A percentile compares a stretch with the other conserved stretches of the same genome.
Conservation (phyloP, 2,113 vertebrate species). For the Mus pahari region DNA sequence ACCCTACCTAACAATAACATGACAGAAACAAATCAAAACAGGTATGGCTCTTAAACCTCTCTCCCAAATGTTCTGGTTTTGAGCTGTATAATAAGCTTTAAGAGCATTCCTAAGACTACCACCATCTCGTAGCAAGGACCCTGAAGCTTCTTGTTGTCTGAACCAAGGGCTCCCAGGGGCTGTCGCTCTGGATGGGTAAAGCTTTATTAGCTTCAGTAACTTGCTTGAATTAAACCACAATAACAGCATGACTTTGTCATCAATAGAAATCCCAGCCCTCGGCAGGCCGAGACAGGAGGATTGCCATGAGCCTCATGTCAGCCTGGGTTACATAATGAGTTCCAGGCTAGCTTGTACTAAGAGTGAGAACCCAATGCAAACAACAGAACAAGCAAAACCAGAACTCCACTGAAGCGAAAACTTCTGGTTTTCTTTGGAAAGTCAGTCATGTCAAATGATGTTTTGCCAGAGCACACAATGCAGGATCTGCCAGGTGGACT, state of each 20-base stretch:
- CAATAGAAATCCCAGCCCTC: background rate
- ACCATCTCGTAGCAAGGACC: background rate
- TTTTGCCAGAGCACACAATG: too few species aligned
- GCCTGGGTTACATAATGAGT: background rate
- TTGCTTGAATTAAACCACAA: background rate
- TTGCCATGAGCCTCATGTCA: background rate
- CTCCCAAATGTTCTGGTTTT: background rate
- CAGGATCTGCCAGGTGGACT: too few species aligned
- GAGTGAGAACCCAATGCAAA: background rate
- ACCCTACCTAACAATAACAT: background rate
- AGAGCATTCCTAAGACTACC: background rate
- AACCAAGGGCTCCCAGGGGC: accelerated
- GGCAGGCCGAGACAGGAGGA: background rate
- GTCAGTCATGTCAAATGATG: too few species aligned
- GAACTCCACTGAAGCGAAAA: background rate
- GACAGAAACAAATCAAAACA: background rate
- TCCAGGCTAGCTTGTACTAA: background rate
- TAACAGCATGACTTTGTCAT: background rate
- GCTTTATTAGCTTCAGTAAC: background rate
- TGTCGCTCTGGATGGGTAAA: background rate
- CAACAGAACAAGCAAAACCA: background rate
- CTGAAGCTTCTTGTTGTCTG: background rate
- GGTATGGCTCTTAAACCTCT: accelerated
- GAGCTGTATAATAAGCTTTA: background rate
- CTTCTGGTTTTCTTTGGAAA: too few species aligned